These are phyloP conservation scores for Chaetodon auriga DNA, from an alignment of 2,113 vertebrate genomes.

Conservation along the genomic window DNA sequence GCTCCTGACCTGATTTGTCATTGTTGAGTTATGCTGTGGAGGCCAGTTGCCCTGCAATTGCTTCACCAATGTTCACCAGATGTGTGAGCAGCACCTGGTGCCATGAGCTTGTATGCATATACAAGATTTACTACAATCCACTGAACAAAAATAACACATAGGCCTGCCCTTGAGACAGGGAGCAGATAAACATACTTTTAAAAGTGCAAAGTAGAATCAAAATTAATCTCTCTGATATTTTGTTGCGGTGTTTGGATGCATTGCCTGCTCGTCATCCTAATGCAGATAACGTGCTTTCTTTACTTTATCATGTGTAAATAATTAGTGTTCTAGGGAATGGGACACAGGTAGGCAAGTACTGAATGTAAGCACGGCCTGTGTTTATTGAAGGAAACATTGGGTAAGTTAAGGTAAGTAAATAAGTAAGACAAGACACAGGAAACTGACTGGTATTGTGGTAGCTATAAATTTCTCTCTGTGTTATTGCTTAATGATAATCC, in stretches of 20 bases:
- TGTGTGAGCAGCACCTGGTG: slow-evolving; percentile 24
- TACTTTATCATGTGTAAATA: slow-evolving; percentile 58
- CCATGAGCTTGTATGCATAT: slow-evolving; percentile 64
- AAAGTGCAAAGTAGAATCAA: slow-evolving; percentile 51
- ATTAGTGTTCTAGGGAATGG: slow-evolving; percentile 48
- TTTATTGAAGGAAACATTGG: slow-evolving; percentile 23
- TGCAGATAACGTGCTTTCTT: slow-evolving; percentile 24
- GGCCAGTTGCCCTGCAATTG: slow-evolving; percentile 65
- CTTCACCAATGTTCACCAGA: slow-evolving; percentile 66
- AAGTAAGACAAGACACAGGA: slow-evolving; percentile 1
- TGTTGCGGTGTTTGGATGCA: slow-evolving; percentile 18
- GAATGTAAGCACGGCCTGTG: slow-evolving; percentile 52
- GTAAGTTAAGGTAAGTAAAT: background rate
- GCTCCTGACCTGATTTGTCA: slow-evolving; percentile 51
- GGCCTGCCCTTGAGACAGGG: slow-evolving; percentile 44
- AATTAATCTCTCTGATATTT: slow-evolving; percentile 77
- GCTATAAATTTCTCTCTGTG: background rate
- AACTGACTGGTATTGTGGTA: background rate
- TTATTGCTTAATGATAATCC: slow-evolving; percentile 4
- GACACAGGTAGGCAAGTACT: slow-evolving; percentile 26
- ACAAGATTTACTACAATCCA: slow-evolving; percentile 40
- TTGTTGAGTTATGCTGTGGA: slow-evolving; percentile 44
- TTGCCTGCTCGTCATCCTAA: slow-evolving; percentile 33
- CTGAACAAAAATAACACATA: slow-evolving; percentile 69
- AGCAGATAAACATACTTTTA: slow-evolving; percentile 55